Conservation (phyloP, 2,113 vertebrate genomes). For the Cochlearius cochlearius region DNA sequence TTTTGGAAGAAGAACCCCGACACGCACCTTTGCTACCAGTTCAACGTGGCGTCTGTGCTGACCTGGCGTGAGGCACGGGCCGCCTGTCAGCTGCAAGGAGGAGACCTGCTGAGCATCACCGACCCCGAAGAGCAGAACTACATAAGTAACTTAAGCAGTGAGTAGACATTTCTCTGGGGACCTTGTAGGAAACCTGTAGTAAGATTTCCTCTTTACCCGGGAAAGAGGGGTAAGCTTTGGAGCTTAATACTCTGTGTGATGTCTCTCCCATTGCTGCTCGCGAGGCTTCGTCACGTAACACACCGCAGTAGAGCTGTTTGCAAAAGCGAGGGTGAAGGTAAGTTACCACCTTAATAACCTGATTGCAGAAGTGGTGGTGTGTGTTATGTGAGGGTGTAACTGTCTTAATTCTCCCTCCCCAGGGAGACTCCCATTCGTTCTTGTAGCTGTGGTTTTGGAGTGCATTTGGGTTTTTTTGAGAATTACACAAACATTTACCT, state of each 20-base stretch:
- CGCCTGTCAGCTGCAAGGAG: constrained; percentile 87
- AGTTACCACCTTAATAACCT: not conserved
- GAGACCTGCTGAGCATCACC: constrained; percentile 85
- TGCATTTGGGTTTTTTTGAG: not conserved
- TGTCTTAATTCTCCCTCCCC: not conserved
- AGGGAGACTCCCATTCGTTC: not conserved
- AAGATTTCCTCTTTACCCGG: not conserved
- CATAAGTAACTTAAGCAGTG: constrained; percentile 82
- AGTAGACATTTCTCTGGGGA: constrained; percentile 25
- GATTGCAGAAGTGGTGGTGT: not conserved
- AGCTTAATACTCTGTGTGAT: not conserved
- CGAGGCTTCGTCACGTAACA: not conserved
- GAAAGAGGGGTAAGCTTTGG: not conserved
- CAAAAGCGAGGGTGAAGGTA: not conserved
- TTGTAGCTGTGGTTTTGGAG: not conserved
- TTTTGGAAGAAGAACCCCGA: constrained; percentile 84
- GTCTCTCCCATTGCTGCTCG: not conserved
- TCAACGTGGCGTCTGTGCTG: constrained; percentile 85
- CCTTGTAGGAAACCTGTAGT: not conserved
- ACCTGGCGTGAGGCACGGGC: constrained; percentile 86
- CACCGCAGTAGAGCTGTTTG: not conserved
- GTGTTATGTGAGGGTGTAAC: not conserved
- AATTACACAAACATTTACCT: not conserved
- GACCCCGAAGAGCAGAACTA: constrained; percentile 81
- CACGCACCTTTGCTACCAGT: constrained; percentile 86